Base-by-base conservation (phyloP, 2,113 vertebrate genomes). In the Pardalotus punctatus region DNA sequence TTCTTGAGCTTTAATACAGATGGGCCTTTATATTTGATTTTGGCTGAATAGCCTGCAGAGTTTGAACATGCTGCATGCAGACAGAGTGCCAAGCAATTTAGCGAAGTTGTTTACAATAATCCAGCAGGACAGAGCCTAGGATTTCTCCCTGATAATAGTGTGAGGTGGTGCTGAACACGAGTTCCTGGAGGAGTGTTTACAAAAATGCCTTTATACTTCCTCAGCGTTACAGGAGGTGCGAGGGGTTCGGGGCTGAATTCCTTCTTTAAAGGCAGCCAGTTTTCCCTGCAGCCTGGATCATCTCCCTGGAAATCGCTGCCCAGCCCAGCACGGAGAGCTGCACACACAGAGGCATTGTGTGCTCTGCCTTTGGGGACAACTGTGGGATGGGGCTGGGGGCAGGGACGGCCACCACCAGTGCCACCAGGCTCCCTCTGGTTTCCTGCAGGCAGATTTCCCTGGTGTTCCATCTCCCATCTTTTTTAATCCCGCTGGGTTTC, bases 31-130 rank as follows among this genome's bases (percentile, higher is more conserved):
- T 93, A 66, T 95, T 81, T 95, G 65, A 89, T 88, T 96, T 93
- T 92, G 96, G 76, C 84, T 94, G 96, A 95, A 77, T 60, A 88
- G 91, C 17, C 81, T 82, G n/a, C 72, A 72, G 90, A 78, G 90
- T 50, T 84, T 92, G 62, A 95, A 91, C 94, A 95, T 81, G 90
- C 86, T 95, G 88, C 85, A 80, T 45, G 65, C 87, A 95, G 92
- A 94, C 61, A 22, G 54, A 15, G 80, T 95, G 97, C 97, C 96
- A 93, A 88, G 95, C 86, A 74, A 76, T 94, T 96, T 70, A 96
- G 96, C 71, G 10, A 25, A 94, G 93, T 90, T 97, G 97, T 98
- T 98, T 96, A 95, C 87, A 88, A 47, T 82, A 78, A 95, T 94
- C 92, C 93, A 94, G 86, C 87, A 93, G 97, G 96, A 92, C 88